Evolutionary conservation across 2,888 invertebrate genomes (phyloP), one percentile per base, ranked within the genome.

Genomic region (Philonicus albiceps): DNA sequence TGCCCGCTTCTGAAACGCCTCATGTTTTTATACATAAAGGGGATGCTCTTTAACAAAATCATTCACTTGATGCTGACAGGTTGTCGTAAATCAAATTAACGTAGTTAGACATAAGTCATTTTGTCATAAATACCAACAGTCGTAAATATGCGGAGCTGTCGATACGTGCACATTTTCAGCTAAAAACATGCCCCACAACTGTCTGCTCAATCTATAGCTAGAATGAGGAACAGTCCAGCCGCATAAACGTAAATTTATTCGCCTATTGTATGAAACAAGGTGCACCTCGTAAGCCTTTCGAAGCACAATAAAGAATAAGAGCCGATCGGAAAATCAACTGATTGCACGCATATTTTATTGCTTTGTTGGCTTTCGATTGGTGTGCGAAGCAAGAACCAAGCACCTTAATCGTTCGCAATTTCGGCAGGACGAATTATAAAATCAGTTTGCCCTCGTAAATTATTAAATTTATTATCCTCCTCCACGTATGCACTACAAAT

Each of bases 61-160:
- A 81, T 55, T 81, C 81, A 11, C 13, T 22, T 55, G 49, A 53
- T 64, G 81, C 49, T 55, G 55, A 81, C 81, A 81, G 81, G 19
- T 27, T 16, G 64, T 19, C 30, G 55, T 81, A 81, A 81, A 81
- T 81, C 81, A 81, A 64, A 55, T 81, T 30, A 81, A 64, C 34
- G 43, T 19, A 16, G 30, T 81, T 64, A n/a, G 64, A n/a, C 81
- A 64, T 81, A 81, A 81, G 81, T 81, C 81, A 81, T 81, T 81
- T 81, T 81, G 81, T 81, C 81, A 81, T 81, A 81, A 81, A 81
- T 81, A 55, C 81, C 81, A 81, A 64, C 55, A 81, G 81, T 81
- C 81, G 34, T 81, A 81, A 81, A 55, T 55, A 64, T 49, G 30
- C 22, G 81, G n/a, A 16, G 55, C 81, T 81, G 81, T 81, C 81